Conservation (phyloP, 2,888 invertebrate species). For the Coleophora deauratella region DNA sequence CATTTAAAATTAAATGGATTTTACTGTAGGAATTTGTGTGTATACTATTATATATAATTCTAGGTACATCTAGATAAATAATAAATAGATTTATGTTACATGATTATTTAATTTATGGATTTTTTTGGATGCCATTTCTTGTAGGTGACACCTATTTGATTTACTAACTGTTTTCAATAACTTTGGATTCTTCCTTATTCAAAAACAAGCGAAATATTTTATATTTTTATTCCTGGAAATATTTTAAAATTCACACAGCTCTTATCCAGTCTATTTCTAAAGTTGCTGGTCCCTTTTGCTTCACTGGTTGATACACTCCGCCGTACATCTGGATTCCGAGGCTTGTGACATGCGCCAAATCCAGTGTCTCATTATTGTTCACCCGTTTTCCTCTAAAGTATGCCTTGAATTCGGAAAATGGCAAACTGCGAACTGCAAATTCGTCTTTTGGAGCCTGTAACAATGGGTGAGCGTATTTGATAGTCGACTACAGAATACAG, state of each 20-base stretch:
- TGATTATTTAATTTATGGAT: no score
- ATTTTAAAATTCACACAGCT: conserved; percentile 37
- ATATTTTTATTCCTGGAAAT: conserved; percentile 6
- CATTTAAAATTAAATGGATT: no score
- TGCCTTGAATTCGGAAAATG: conserved; percentile 74
- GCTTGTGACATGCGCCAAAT: conserved; percentile 72
- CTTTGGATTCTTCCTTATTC: no score
- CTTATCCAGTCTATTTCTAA: conserved; percentile 77
- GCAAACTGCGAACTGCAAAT: conserved; percentile 66
- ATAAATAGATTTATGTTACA: conserved; percentile 27
- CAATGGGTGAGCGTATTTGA: no score
- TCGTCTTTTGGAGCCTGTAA: conserved; percentile 69
- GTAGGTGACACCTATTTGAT: no score
- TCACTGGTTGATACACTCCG: conserved; percentile 76
- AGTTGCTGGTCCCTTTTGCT: conserved; percentile 77
- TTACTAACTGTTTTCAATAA: no score
- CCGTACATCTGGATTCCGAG: conserved; percentile 79
- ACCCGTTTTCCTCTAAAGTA: conserved; percentile 75
- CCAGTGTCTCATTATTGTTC: conserved; percentile 71
- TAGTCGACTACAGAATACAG: no score
- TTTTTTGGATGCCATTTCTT: no score
- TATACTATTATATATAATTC: conserved; percentile 24
- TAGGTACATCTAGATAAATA: conserved; percentile 25
- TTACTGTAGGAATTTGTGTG: conserved; percentile 18
- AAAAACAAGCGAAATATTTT: no score